phyloP scores from a whole-genome alignment of 2,113 vertebrate genomes.

The Fregetta grallaria region DNA sequence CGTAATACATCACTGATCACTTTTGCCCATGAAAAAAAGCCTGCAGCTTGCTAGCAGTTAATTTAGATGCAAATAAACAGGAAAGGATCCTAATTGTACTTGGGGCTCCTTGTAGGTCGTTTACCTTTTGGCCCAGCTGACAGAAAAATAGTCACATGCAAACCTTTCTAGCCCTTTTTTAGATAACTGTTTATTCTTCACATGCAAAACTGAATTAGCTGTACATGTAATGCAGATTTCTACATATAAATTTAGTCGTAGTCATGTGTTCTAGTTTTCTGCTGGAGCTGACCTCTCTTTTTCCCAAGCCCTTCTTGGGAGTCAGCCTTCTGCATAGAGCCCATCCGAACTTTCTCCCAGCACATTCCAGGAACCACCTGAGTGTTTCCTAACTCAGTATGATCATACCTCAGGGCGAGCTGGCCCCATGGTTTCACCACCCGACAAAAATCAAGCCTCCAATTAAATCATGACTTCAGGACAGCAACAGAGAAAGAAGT shows the following conservation, averaged over 20 bases:
- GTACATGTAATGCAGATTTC: background rate
- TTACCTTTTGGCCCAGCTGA: background rate
- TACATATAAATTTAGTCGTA: background rate
- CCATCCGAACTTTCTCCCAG: background rate
- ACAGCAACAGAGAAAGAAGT: background rate
- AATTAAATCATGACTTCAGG: background rate
- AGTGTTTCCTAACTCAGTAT: background rate
- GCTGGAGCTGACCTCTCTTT: background rate
- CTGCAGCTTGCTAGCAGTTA: background rate
- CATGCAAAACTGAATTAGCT: background rate
- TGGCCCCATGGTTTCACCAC: background rate
- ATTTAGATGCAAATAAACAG: background rate
- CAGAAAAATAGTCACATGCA: background rate
- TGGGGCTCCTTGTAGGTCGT: background rate
- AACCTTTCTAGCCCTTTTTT: background rate
- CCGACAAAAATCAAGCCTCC: background rate
- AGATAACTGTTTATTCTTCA: background rate
- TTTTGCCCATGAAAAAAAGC: background rate
- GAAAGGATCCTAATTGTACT: background rate
- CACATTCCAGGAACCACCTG: background rate
- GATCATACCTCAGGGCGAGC: background rate
- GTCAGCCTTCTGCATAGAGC: background rate
- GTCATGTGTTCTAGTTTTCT: background rate
- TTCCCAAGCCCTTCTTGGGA: background rate
- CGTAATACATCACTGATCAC: background rate